Evolutionary conservation across 2,888 invertebrate species (phyloP), one percentile per base, ranked within the genome.

Genomic region (Pasiphila rectangulata): DNA sequence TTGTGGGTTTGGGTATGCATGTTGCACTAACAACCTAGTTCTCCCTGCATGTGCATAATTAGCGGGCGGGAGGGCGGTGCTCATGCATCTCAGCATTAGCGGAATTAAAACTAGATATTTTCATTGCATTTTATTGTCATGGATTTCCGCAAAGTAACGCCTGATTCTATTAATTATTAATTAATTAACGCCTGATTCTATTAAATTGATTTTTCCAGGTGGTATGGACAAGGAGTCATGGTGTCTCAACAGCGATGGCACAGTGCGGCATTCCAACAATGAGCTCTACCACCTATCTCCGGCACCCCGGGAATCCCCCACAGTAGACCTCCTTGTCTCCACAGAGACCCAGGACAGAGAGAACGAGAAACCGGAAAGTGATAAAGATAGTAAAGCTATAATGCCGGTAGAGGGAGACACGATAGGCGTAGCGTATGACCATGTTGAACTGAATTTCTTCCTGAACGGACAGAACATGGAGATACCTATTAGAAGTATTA

Each of bases 391-490:
- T 1, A 71, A 56, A 7, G 69, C 83, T 29, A 82, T 72, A 62
- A 91, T 92, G 69, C 93, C 95, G 2, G 94, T 95, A 67, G 98
- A 99, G 84, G 98, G 99, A 16, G 99, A 99, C 76, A 93, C 96
- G 43, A 91, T 98, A 65, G 98, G 99, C 15, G 90, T 99, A 21
- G 94, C 97, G 0, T 99, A 96, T 77, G 98, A 99, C 77, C 99
- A 99, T 77, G 94, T 98, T 48, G 97, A 99, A 70, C 85, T 99
- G 48, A 97, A 96, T 77, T 98, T 99, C 88, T 98, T 93, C 79
- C 86, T 98, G 25, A 99, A 99, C 85, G 98, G 98, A 1, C 94
- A 94, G 70, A 93, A 94, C 65, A 89, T 97, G 69, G 95, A 97
- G 64, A 92, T 93, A 63, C 94, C 97, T 12, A 91, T 98, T 30